Evolutionary conservation across 2,797 vertebrate species (phyloP), one percentile per base, ranked within the genome.

Genomic region (Pygocentrus nattereri): DNA sequence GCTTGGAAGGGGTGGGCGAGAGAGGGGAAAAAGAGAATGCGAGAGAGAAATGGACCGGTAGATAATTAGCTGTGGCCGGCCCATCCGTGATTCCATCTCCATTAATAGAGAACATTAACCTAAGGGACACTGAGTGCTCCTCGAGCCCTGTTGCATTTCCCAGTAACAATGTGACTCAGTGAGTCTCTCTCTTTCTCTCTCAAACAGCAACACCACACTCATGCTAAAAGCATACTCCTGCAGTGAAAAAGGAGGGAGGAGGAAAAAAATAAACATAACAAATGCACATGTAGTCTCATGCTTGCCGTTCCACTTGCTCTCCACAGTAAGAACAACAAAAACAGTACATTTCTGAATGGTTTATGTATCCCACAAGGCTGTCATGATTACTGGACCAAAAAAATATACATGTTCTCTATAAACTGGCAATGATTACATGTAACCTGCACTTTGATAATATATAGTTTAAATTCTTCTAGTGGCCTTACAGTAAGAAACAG

Each of bases 21-120:
- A 84, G 50, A 65, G n/a, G 74, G 80, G 30, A 90, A 88, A 88
- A 90, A 93, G 91, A 61, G 21, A 67, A 18, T 73, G 79, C 50
- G 34, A 38, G 68, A 88, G 91, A 93, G 91, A 94, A 93, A 94
- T 94, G 91, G 91, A 93, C 90, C 90, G 90, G 90, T 91, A 92
- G 91, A 86, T 94, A 93, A 94, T 95, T 93, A 94, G 94, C 91
- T 92, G 93, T 87, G 91, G 93, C 91, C 90, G 90, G 92, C 89
- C 90, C 87, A 91, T 94, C 90, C 92, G 91, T 41, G 75, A 90
- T 88, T 87, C 88, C 87, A 83, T 93, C 90, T 93, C 93, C 93
- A 92, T 95, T 95, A 95, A 95, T 93, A 94, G 93, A 92, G 93
- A 94, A 93, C 94, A 95, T 95, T 94, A 95, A 94, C 93, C 94